Conservation (phyloP, 2,113 vertebrate species). For the Urocolius indicus region DNA sequence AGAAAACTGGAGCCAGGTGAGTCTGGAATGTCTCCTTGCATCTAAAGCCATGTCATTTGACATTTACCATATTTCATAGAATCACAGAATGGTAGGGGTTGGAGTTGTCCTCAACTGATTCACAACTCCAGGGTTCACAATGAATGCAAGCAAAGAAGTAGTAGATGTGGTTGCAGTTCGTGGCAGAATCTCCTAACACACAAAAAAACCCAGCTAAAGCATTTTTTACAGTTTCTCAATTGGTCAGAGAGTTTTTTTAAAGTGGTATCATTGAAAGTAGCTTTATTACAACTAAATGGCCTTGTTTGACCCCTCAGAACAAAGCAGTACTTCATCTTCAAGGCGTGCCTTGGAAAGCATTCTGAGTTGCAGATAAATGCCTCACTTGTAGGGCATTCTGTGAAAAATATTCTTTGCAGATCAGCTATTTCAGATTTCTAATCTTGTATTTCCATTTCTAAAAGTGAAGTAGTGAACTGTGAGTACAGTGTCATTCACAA, state of each 20-base stretch:
- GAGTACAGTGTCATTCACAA: not conserved
- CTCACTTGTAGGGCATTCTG: not conserved
- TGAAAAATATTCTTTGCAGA: slow-evolving; percentile 4
- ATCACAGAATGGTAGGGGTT: too few relatives aligned
- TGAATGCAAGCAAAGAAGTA: not conserved
- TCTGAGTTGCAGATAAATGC: slow-evolving; percentile 24
- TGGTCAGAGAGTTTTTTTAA: not conserved
- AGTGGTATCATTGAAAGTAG: not conserved
- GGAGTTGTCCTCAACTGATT: not conserved
- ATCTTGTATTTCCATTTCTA: not conserved
- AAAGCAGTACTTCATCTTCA: slow-evolving; percentile 40
- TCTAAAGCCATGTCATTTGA: not conserved
- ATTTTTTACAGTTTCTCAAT: not conserved
- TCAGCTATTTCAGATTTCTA: not conserved
- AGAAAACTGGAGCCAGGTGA: not conserved
- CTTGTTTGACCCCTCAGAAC: slow-evolving; percentile 33
- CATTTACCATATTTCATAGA: not conserved
- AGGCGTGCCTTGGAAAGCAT: not conserved
- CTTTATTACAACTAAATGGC: not conserved
- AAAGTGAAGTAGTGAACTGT: not conserved
- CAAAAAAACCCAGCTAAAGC: not conserved
- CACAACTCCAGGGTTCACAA: not conserved
- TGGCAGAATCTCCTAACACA: not conserved
- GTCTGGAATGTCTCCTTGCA: not conserved
- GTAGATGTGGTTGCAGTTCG: not conserved